Evolutionary conservation across 2,888 invertebrate genomes (phyloP).

Genomic region (Sphaerophoria taeniata): DNA sequence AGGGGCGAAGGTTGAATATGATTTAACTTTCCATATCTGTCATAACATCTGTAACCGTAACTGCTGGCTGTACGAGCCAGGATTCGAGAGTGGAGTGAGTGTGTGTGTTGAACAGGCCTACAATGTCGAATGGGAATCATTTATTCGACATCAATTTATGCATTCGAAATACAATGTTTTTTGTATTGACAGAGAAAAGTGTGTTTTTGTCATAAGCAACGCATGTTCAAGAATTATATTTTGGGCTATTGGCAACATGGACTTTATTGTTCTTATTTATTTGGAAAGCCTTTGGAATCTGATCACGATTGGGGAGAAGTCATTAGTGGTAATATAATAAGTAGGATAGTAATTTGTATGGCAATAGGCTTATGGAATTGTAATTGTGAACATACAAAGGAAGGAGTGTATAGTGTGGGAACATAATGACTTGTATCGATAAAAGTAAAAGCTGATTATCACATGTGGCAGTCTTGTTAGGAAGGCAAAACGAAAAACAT

Average conservation of each 20-base stretch:
- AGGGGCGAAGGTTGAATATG: background rate
- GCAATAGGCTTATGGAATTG: conserved; percentile 36
- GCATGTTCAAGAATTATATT: conserved; percentile 12
- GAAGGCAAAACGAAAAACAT: too few relatives aligned
- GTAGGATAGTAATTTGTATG: conserved; percentile 53
- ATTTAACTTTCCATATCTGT: conserved; percentile 21
- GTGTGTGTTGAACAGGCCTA: background rate
- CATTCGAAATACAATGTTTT: background rate
- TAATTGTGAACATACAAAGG: too few relatives aligned
- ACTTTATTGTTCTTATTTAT: background rate
- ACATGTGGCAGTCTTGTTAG: too few relatives aligned
- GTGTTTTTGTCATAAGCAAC: conserved; percentile 6
- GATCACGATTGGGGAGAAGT: conserved; percentile 23
- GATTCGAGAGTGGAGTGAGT: background rate
- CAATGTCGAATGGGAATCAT: conserved; percentile 12
- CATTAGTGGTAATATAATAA: conserved; percentile 58
- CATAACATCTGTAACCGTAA: conserved; percentile 10
- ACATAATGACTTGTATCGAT: too few relatives aligned
- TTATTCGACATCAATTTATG: conserved; percentile 29
- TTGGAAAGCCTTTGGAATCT: conserved; percentile 23
- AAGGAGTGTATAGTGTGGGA: too few relatives aligned
- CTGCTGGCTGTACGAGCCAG: background rate
- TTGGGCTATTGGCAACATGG: background rate
- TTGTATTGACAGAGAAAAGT: conserved; percentile 26
- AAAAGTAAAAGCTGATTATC: too few relatives aligned